These are phyloP conservation scores for Geococcyx californianus DNA, from an alignment of 2,113 vertebrate species.

Conservation along the genomic window DNA sequence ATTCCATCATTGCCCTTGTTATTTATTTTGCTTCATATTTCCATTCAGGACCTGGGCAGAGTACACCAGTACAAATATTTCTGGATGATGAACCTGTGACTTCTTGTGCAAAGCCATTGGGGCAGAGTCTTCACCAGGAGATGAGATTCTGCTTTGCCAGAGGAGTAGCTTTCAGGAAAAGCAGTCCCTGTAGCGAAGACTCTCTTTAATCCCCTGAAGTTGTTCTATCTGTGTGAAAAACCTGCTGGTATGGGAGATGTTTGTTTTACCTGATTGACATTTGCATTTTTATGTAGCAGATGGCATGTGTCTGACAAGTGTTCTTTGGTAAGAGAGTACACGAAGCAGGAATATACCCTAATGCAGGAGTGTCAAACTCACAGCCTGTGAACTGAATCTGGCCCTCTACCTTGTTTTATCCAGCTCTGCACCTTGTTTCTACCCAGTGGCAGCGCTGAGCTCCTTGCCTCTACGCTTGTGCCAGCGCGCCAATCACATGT, in stretches of 20 bases:
- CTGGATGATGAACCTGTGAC: background rate
- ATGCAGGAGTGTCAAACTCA: no score
- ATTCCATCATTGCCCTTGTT: background rate
- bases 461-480: no score
- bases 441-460: no score
- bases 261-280: background rate
- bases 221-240: background rate
- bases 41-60: background rate
- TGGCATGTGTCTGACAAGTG: background rate
- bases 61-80: background rate
- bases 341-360: no score
- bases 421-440: no score
- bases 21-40: background rate
- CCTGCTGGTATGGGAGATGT: background rate
- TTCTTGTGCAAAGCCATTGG: fast-evolving
- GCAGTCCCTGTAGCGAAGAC: background rate
- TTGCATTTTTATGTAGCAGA: background rate
- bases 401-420: no score
- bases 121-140: background rate
- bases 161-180: background rate
- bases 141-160: background rate
- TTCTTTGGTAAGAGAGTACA: background rate
- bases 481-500: no score
- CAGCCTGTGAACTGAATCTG: no score
- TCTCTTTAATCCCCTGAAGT: background rate